Evolutionary conservation across 1,140 invertebrate genomes (phyloP).

Genomic region (Stegodyphus mimosarum): DNA sequence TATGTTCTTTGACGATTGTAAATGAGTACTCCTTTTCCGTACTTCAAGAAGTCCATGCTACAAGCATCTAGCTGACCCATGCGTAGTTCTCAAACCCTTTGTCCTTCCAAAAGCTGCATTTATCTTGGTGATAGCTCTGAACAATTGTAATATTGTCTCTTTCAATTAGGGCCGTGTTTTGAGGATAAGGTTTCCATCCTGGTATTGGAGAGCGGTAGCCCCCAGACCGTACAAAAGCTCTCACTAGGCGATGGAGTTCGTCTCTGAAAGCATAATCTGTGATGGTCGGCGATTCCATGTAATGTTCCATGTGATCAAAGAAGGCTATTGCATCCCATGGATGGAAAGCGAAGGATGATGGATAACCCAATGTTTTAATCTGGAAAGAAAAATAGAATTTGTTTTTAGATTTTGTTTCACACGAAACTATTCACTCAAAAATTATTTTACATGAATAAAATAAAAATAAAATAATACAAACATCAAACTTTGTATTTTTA

Average conservation of each 20-base stretch:
- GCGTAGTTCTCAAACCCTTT: constrained; percentile 59
- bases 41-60: too few species aligned
- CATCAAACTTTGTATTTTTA: too few species aligned
- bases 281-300: constrained; percentile 53
- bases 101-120: constrained; percentile 56
- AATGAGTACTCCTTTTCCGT: too few species aligned
- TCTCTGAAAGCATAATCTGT: constrained; percentile 55
- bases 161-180: constrained; percentile 27
- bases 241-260: constrained; percentile 53
- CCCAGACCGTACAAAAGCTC: constrained; percentile 46
- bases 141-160: constrained; percentile 48
- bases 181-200: constrained; percentile 36
- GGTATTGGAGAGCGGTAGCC: constrained; percentile 1
- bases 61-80: constrained; percentile 58
- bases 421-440: too few species aligned
- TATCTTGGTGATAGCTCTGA: constrained; percentile 26
- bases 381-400: constrained; percentile 16
- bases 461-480: too few species aligned
- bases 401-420: neutral
- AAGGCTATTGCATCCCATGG: constrained; percentile 62
- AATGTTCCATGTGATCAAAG: constrained; percentile 61
- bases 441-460: too few species aligned
- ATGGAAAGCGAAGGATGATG: constrained; percentile 61
- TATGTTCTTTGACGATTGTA: too few species aligned
- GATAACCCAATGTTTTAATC: constrained; percentile 60